Evolutionary conservation across 2,888 invertebrate genomes (phyloP), one percentile per base, ranked within the genome.

Genomic region (Mesoligia furuncula): DNA sequence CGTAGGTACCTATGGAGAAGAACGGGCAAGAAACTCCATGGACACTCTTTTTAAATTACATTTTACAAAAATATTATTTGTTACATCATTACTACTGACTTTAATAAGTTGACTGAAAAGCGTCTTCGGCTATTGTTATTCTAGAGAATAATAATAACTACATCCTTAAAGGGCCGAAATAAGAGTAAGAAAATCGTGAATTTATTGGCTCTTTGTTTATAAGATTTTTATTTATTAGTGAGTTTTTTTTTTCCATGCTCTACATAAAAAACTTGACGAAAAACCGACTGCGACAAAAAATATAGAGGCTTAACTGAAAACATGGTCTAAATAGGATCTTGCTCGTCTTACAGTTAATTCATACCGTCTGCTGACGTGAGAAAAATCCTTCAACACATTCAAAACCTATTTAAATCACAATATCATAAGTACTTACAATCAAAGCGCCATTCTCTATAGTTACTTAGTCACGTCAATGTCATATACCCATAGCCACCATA

Each of bases 381-480:
- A 36, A 11, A n/a, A 61, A 61, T 36, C 17, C 61, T 69, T 36
- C 68, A 36, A 36, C 17, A 59, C 6, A 62, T 69, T 69, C 11
- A n/a, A 69, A 62, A 20, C n/a, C 15, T 42, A 62, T 62, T 77
- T 42, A 62, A 80, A 68, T 77, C 48, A 78, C 62, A 80, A 76
- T 78, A 36, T 31, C 45, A 24, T 66, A 59, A n/a, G 20, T 24
- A 48, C 11, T n/a, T 51, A 72, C 31, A 84, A 62, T 65, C 65
- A 77, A 57, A 66, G 17, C 20, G 31, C 51, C 54, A 70, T 84
- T 48, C 0, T 69, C 27, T 27, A 79, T 66, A 48, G 73, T 59
- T 59, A 86, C 67, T 87, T 81, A 76, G 76, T 85, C 85, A 77
- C 80, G 81, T 85, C 87, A 85, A 79, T 85, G 79, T 61, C 87